Base-by-base conservation (phyloP, 53 echinoderm and acorn worm species). In the Echinometra lucunter region DNA sequence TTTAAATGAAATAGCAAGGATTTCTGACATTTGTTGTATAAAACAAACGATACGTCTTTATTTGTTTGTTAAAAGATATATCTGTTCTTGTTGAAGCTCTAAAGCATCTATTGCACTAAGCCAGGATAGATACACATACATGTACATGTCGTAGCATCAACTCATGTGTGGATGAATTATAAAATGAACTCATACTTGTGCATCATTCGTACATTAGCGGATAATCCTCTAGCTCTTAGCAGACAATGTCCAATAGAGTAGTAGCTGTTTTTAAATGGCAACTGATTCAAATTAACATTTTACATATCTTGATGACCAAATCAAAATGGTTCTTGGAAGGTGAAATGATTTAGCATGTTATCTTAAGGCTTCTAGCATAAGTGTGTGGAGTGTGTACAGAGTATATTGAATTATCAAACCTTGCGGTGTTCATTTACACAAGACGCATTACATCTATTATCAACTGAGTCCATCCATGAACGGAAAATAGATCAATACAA, bases 401-500 rank as follows among this genome's bases (percentile, higher is more conserved):
- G 49, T 4, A 35, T 85, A 85, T 85, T 49, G 49, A 85, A 85
- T 85, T 85, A 85, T 28, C 27, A 53, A 85, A 47, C 47, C 85
- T 49, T 49, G 49, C 49, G 15, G 27, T 28, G 30, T 49, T 85
- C 45, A 85, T 85, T 85, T 85, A 49, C 18, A 85, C 45, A 85
- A 85, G 49, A 85, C 12, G 28, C 23, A 85, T 49, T 85, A 45
- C 85, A 85, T 85, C n/a, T 45, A 28, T 45, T 85, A 85, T 85
- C 85, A 85, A 47, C 85, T 5, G 53, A 85, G 49, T 25, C 85
- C 49, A 45, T 4, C 49, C 85, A 85, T 49, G 35, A 28, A 45
- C 28, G 16, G 49, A 85, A 85, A 85, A 85, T 49, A 85, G 85
- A 85, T 85, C 85, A 85, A 85, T 85, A 85, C 6, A 21, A 81